Evolutionary conservation across 2,797 vertebrate species (phyloP).

Genomic region (Etheostoma perlongum): DNA sequence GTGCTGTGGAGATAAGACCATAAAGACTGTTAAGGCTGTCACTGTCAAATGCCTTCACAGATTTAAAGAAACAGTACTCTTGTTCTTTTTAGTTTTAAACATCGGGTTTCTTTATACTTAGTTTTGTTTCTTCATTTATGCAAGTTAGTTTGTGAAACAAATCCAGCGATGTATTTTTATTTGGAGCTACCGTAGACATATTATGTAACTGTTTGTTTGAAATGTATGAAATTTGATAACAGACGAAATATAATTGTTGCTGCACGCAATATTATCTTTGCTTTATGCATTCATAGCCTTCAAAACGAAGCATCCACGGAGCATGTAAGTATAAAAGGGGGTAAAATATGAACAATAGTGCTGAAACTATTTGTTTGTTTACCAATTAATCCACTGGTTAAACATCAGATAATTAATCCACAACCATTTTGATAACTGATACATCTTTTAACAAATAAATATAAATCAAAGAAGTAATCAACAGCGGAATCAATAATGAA

Average conservation of each 20-base stretch:
- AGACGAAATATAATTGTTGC: neutral
- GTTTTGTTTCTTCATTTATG: neutral
- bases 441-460: neutral
- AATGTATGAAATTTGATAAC: neutral
- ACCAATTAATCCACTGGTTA: neutral
- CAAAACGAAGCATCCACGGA: neutral
- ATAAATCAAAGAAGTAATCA: neutral
- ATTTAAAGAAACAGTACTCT: constrained; percentile 42
- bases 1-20: constrained; percentile 42
- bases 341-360: neutral
- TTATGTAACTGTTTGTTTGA: neutral
- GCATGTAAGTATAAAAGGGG: neutral
- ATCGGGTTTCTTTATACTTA: neutral
- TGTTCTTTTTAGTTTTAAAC: neutral
- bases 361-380: neutral
- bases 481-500: neutral
- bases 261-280: neutral
- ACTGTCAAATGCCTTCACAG: constrained; percentile 42
- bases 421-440: neutral
- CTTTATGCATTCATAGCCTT: neutral
- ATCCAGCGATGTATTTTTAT: neutral
- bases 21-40: constrained; percentile 39
- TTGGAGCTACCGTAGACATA: neutral
- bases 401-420: neutral
- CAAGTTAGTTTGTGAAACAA: neutral